A percentile compares a stretch with the other conserved stretches of the same genome.
phyloP scores from a whole-genome alignment of 2,888 invertebrate genomes.

The Drosophila falleni region DNA sequence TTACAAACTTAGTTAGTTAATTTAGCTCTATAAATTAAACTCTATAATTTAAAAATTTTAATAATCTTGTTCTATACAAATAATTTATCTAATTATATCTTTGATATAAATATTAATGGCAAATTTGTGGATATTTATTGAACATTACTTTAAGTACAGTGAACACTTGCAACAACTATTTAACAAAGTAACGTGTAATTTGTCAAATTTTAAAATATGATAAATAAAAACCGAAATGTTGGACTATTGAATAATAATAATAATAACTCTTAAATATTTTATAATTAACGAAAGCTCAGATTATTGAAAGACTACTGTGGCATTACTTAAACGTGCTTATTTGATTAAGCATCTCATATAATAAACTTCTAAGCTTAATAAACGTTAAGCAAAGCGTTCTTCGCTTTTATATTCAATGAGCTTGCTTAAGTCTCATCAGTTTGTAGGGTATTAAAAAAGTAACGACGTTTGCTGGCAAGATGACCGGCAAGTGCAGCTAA shows the following conservation, averaged over 20 bases:
- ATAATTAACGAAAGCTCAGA: background rate
- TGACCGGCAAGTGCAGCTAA: slow-evolving; percentile 46
- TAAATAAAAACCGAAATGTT: too few relatives aligned
- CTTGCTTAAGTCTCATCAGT: slow-evolving; percentile 4
- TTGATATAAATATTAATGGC: too few relatives aligned
- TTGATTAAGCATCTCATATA: slow-evolving; percentile 2
- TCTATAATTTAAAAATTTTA: too few relatives aligned
- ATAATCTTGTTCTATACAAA: background rate
- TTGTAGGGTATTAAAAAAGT: slow-evolving; percentile 43
- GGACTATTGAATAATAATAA: background rate
- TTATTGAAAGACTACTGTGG: background rate
- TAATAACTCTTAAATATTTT: background rate
- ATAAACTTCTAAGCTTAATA: background rate
- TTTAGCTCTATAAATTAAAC: too few relatives aligned
- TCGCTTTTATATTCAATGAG: slow-evolving; percentile 9
- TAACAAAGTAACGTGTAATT: too few relatives aligned
- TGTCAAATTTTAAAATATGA: too few relatives aligned
- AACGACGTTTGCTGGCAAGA: slow-evolving; percentile 23
- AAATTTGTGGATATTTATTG: background rate
- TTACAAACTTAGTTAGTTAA: too few relatives aligned
- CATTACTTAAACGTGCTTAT: slow-evolving; percentile 3
- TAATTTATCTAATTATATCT: too few relatives aligned
- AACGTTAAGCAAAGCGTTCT: background rate
- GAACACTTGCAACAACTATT: background rate
- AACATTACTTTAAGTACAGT: background rate